Evolutionary conservation across 2,113 vertebrate species (phyloP), one percentile per base, ranked within the genome.

Genomic region (Clinocottus analis): DNA sequence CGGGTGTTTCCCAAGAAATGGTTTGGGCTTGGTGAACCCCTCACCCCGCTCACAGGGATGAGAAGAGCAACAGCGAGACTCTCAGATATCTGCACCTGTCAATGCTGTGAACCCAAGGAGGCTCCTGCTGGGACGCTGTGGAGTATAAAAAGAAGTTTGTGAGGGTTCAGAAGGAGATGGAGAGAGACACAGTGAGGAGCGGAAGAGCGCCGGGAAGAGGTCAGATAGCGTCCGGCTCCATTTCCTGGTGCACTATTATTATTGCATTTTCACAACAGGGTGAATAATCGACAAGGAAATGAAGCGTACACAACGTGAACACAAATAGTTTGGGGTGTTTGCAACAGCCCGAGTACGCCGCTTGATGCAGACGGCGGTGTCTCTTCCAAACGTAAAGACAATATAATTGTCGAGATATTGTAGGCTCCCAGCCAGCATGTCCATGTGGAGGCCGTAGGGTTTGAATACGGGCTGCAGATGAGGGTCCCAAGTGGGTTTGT

Each of bases 21-120:
- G 51, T n/a, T n/a, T n/a, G 56, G 43, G 53, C 35, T 71, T 21
- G 19, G 56, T 77, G 37, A 82, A 62, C 35, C 77, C 72, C 31
- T 79, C 72, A 35, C 59, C 43, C 68, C 39, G 17, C 75, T 63
- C 10, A 21, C n/a, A 59, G 61, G 13, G 45, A 29, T n/a, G 55
- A 49, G 47, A 80, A 56, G n/a, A n/a, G 58, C 59, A 41, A 43
- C 47, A 61, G 33, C 55, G 49, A 35, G 61, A 71, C 74, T 91
- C 89, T 92, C 88, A 72, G n/a, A 91, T 91, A 86, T 87, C 87
- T 84, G 83, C 91, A 92, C 90, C 92, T 93, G 94, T 90, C 87
- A 37, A 41, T 12, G 39, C 79, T 73, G 75, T 70, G 79, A 83
- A 75, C 72, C 29, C 39, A 70, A 51, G 31, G 76, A 62, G 56